A percentile compares a stretch with the other conserved stretches of the same genome.
Evolutionary conservation across 1,140 invertebrate genomes (phyloP).

Genomic region (Anthonomus grandis): DNA sequence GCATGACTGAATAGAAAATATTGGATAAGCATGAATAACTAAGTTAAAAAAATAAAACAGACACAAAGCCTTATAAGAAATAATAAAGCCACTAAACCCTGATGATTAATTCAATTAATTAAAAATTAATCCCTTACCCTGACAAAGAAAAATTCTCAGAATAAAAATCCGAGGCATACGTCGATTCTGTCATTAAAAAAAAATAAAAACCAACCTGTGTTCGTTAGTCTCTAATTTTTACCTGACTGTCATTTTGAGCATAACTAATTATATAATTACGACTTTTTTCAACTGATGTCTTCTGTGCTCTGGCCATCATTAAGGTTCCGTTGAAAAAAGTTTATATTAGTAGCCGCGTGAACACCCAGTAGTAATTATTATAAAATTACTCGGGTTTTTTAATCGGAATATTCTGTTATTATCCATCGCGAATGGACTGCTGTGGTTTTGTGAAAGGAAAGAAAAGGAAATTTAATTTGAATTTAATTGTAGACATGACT

Average conservation of each 20-base stretch:
- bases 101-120: too few species aligned
- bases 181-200: slow-evolving; percentile 23
- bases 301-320: slow-evolving; percentile 15
- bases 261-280: slow-evolving; percentile 48
- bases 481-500: too few species aligned
- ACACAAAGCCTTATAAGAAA: too few species aligned
- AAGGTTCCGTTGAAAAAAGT: slow-evolving; percentile 11
- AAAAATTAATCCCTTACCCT: too few species aligned
- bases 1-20: too few species aligned
- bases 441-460: too few species aligned
- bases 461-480: too few species aligned
- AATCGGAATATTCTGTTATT: slow-evolving; percentile 4
- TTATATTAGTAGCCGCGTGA: slow-evolving; percentile 25
- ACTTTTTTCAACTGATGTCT: slow-evolving; percentile 31
- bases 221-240: slow-evolving; percentile 37
- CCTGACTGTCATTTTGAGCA: slow-evolving; percentile 45
- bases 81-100: too few species aligned
- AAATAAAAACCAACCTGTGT: slow-evolving; percentile 1
- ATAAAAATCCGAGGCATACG: too few species aligned
- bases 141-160: too few species aligned
- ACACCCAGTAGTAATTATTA: slow-evolving; percentile 26
- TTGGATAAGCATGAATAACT: too few species aligned
- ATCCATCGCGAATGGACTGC: not conserved
- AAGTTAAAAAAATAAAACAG: too few species aligned
- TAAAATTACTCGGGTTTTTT: slow-evolving; percentile 21